Evolutionary conservation across 2,797 vertebrate species (phyloP).

Genomic region (Betta splendens): DNA sequence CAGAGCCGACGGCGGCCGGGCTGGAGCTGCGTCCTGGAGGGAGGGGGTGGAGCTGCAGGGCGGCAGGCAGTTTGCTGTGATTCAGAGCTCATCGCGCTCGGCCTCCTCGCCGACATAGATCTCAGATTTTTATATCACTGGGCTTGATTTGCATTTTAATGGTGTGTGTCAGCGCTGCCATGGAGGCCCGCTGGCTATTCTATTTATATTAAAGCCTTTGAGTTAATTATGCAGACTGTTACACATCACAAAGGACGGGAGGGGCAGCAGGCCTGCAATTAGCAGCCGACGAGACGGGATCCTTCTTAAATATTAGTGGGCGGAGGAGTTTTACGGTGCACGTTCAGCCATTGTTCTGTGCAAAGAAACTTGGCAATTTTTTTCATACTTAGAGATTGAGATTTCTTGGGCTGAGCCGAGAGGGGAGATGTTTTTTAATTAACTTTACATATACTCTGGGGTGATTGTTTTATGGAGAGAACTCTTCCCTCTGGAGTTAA

Average conservation of each 20-base stretch:
- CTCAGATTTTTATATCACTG: slow-evolving; percentile 65
- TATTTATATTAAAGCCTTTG: slow-evolving; percentile 62
- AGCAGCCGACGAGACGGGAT: slow-evolving; percentile 42
- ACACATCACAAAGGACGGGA: slow-evolving; percentile 65
- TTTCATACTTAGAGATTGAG: slow-evolving; percentile 54
- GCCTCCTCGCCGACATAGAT: slow-evolving; percentile 60
- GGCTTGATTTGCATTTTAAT: slow-evolving; percentile 79
- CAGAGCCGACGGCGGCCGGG: neutral
- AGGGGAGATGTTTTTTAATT: slow-evolving; percentile 55
- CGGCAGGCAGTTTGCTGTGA: slow-evolving; percentile 39
- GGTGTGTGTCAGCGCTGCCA: slow-evolving; percentile 70
- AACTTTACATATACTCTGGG: slow-evolving; percentile 48
- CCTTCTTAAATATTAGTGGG: slow-evolving; percentile 40
- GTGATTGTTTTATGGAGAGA: slow-evolving; percentile 31
- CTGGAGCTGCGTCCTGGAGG: slow-evolving; percentile 23
- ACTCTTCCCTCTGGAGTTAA: slow-evolving; percentile 29
- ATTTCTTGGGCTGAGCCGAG: slow-evolving; percentile 34
- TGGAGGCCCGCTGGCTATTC: slow-evolving; percentile 61
- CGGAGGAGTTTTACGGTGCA: slow-evolving; percentile 3
- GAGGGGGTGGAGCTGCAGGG: slow-evolving; percentile 22
- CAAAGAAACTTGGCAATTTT: slow-evolving; percentile 22
- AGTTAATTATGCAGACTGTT: slow-evolving; percentile 78
- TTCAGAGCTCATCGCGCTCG: slow-evolving; percentile 57
- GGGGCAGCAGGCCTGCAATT: slow-evolving; percentile 55
- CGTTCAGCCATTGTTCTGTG: slow-evolving; percentile 1